Evolutionary conservation across 2,113 vertebrate species (phyloP).

Genomic region (Microcebus lehilahytsara): DNA sequence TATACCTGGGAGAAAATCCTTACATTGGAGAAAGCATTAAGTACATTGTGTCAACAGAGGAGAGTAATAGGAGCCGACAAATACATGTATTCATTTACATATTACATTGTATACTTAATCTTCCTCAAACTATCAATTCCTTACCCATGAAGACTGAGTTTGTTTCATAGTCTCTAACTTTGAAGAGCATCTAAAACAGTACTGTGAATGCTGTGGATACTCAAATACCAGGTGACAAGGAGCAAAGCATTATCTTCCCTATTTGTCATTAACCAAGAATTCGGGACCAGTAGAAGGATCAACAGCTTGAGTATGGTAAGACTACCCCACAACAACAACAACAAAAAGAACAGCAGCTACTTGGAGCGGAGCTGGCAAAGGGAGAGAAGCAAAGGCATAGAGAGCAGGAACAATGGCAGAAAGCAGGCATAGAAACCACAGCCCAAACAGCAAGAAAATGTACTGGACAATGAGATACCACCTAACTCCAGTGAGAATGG

Average conservation of each 20-base stretch:
- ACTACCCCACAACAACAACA: background rate
- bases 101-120: background rate
- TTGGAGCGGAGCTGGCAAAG: conserved; percentile 25
- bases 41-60: background rate
- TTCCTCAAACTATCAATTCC: conserved; percentile 26
- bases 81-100: background rate
- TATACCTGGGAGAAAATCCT: background rate
- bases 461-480: background rate
- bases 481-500: too few relatives aligned
- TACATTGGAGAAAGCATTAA: background rate
- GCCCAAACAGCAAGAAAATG: conserved; percentile 8
- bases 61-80: background rate
- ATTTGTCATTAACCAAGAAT: background rate
- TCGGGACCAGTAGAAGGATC: background rate
- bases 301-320: background rate
- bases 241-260: conserved; percentile 18
- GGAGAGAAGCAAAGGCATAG: background rate
- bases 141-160: background rate
- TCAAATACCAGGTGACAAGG: conserved; percentile 18
- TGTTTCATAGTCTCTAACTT: background rate
- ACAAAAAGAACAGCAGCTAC: background rate
- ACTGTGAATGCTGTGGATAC: background rate
- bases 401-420: background rate
- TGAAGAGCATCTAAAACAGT: conserved; percentile 19
- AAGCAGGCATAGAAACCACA: background rate